Percentiles rank a stretch among this genome's conserved stretches.
These are phyloP conservation scores for Chelon labrosus DNA, from an alignment of 2,797 vertebrate species.

Conservation along the genomic window DNA sequence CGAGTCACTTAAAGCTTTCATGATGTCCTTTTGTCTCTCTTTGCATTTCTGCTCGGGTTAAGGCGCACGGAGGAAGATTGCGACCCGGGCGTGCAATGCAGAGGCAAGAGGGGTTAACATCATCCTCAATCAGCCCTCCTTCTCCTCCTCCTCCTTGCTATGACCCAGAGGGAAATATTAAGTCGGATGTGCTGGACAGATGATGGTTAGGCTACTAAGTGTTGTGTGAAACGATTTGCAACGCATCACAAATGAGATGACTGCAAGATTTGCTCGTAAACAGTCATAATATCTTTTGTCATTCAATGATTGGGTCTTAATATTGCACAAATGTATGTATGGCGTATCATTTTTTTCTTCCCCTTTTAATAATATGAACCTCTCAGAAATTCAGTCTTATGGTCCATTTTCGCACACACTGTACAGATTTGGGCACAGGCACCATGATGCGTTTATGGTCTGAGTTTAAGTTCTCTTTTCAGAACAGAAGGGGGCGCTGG, in stretches of 20 bases:
- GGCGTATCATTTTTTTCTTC: too few species aligned
- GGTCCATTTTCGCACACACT: conserved; percentile 3
- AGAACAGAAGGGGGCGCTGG: conserved; percentile 72
- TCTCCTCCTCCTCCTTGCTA: not conserved
- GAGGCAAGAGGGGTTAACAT: not conserved
- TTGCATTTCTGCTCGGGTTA: conserved; percentile 52
- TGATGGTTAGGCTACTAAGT: not conserved
- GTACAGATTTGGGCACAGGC: conserved; percentile 9
- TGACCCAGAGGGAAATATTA: not conserved
- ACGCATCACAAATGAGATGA: not conserved
- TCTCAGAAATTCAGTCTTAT: not conserved
- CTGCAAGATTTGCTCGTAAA: not conserved
- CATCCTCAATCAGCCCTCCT: not conserved
- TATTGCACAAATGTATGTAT: not conserved
- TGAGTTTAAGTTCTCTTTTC: conserved; percentile 12
- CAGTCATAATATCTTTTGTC: not conserved
- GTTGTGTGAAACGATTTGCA: not conserved
- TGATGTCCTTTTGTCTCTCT: conserved; percentile 70
- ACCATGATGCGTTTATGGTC: conserved; percentile 31
- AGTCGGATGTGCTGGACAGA: conserved; percentile 7
- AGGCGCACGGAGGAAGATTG: conserved; percentile 30
- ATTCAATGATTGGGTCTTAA: not conserved
- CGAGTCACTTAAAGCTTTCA: conserved; percentile 69
- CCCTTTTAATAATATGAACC: not conserved
- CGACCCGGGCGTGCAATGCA: not conserved